Evolutionary conservation across 2,797 vertebrate species (phyloP), one percentile per base, ranked within the genome.

Genomic region (Schizopygopsis malacanthus): DNA sequence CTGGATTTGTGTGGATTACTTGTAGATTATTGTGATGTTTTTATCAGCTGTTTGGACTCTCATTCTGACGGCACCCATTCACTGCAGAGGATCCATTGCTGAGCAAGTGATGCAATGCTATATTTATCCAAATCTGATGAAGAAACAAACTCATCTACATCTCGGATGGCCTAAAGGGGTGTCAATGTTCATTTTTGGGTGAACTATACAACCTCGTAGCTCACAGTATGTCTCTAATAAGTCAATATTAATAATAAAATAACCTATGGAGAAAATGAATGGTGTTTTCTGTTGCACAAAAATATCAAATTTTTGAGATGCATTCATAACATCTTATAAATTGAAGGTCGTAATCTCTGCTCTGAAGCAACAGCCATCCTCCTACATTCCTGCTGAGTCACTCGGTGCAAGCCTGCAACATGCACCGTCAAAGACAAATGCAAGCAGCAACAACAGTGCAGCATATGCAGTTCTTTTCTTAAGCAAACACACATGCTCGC

Each of bases 371-470:
- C 41, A 65, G 18, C 37, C 61, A 65, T 73, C 43, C 72, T 83
- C 72, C 82, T 59, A 77, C 82, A 77, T 84, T 79, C 75, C 75
- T 70, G 63, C 73, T 28, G 83, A 78, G 47, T 78, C 61, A 33
- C 73, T 56, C 37, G 18, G 83, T 77, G 59, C 47, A 47, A 33
- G 54, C 70, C 25, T 43, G 12, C 41, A 63, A 39, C 43, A 76
- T 41, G 43, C 79, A 18, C 65, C 13, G 9, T 13, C 25, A 15
- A n/a, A 39, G 37, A 72, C 18, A 33, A 52, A 65, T 16, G 13
- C 45, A 39, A n/a, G 43, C 3, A 39, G 52, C 47, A 72, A 71
- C 47, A 72, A 71, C 50, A 79, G 65, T 22, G 50, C 52, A 71
- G 10, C 69, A 73, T 61, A 69, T 59, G 71, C 77, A 28, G 39